Evolutionary conservation across 1,140 invertebrate genomes (phyloP), one percentile per base, ranked within the genome.

Genomic region (Caenorhabditis inopinata): DNA sequence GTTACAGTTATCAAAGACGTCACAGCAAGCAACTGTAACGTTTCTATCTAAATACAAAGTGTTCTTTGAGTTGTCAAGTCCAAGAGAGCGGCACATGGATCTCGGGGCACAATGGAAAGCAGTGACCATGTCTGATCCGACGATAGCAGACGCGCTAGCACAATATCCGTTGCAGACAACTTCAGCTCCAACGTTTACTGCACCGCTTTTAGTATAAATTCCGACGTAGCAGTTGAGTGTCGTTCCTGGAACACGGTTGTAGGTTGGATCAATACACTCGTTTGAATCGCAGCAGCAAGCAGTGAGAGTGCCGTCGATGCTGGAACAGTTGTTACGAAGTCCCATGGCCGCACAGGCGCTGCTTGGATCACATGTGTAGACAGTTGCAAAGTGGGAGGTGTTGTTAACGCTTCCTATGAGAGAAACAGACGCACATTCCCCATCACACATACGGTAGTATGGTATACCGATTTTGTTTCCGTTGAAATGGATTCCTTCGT

Each of bases 281-380:
- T 82, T 68, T 16, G 48, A 78, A 51, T 82, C 80, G 42, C 81
- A 82, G 74, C 81, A 82, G 78, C 81, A 82, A 46, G 74, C 32
- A 14, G 46, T 82, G 27, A 82, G 16, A 45, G 68, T 48, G 25
- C 58, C 58, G 45, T 78, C 76, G 21, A 80, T 49, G 58, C 51
- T 81, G 1, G 38, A 25, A 21, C 80, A 82, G 53, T 74, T 47
- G 80, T 82, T 82, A 25, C 76, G 76, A 47, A 82, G 80, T 46
- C 76, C 76, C 53, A 82, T 48, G 49, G 77, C 82, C 25, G 47
- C 42, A 51, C 81, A 82, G 27, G 78, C 48, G 6, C 32, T 42
- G 29, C 32, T 35, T 68, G 78, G 58, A 49, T 79, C 78, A 23
- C 78, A 79, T 18, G 78, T 75, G 73, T 79, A 79, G 45, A 79